These are phyloP conservation scores for Siderastrea radians DNA, from an alignment of 92 coral and sea anemone genomes.

Conservation along the genomic window DNA sequence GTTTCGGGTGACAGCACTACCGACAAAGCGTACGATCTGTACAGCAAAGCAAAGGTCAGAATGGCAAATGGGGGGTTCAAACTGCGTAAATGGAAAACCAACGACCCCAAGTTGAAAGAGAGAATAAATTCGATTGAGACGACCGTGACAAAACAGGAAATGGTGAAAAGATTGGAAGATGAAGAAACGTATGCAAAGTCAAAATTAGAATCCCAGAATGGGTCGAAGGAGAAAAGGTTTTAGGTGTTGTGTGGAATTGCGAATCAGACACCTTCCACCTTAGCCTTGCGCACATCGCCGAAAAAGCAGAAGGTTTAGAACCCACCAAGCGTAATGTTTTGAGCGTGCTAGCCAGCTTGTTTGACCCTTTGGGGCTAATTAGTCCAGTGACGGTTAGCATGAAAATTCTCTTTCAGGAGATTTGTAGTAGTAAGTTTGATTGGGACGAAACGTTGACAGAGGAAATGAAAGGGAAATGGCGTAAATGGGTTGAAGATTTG, in stretches of 20 bases:
- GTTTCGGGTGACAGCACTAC: constrained; percentile 26
- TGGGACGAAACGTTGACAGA: too few species aligned
- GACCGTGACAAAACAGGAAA: constrained; percentile 13
- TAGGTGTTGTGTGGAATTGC: constrained; percentile 58
- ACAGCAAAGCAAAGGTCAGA: constrained; percentile 23
- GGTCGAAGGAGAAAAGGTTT: constrained; percentile 45
- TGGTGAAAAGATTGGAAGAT: constrained; percentile 43
- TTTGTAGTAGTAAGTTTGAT: too few species aligned
- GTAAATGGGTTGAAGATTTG: constrained; percentile 46
- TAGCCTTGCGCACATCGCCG: constrained; percentile 35
- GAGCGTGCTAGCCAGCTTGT: too few species aligned
- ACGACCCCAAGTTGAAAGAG: constrained; percentile 32
- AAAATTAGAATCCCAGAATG: not conserved
- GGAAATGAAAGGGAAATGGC: not conserved
- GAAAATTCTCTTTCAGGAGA: too few species aligned
- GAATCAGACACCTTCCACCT: constrained; percentile 56
- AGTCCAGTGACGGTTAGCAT: too few species aligned
- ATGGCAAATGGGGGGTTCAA: constrained; percentile 50
- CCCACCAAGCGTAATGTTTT: too few species aligned
- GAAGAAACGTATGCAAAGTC: constrained; percentile 52
- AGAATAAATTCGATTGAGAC: constrained; percentile 19
- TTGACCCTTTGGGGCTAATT: too few species aligned
- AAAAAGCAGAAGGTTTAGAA: too few species aligned
- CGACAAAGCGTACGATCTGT: constrained; percentile 7
- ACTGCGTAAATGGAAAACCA: constrained; percentile 39